A percentile compares a stretch with the other conserved stretches of the same genome.
Conservation (phyloP, 2,113 vertebrate species). For the Callionymus lyra region DNA sequence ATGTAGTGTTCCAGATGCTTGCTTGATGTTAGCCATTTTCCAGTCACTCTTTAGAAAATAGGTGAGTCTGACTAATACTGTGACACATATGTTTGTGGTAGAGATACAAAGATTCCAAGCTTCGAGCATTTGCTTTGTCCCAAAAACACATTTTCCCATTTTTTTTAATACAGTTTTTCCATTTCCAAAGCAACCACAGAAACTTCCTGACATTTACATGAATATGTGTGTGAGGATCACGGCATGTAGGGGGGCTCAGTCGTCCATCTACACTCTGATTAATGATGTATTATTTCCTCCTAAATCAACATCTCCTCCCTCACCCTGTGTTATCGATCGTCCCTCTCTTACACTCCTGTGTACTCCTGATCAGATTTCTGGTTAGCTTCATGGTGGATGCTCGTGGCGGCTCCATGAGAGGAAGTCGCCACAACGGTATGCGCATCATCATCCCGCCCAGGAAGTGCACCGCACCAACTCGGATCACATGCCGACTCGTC, state of each 20-base stretch:
- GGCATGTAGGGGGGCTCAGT: constrained; percentile 46
- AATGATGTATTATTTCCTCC: constrained; percentile 9
- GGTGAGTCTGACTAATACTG: too few species aligned
- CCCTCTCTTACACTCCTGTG: constrained; percentile 6
- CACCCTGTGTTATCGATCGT: not conserved
- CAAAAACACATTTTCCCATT: too few species aligned
- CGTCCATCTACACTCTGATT: constrained; percentile 17
- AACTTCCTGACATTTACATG: constrained; percentile 16
- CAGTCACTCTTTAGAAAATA: too few species aligned
- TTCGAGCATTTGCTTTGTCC: too few species aligned
- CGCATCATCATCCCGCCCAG: constrained; percentile 94
- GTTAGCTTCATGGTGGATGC: constrained; percentile 99
- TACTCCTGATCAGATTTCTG: constrained; percentile 74
- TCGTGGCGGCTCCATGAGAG: constrained; percentile 94
- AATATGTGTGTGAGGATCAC: constrained; percentile 43
- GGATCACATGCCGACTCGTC: constrained; percentile 93
- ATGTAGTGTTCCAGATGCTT: too few species aligned
- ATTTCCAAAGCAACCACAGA: not conserved
- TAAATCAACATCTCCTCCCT: not conserved
- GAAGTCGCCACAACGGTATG: constrained; percentile 96
- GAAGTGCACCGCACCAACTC: constrained; percentile 93
- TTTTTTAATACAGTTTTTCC: not conserved
- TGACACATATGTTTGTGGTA: too few species aligned
- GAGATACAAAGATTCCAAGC: too few species aligned
- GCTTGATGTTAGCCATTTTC: too few species aligned